phyloP scores from a whole-genome alignment of 2,888 invertebrate genomes.

The Standfussiana lucernea region DNA sequence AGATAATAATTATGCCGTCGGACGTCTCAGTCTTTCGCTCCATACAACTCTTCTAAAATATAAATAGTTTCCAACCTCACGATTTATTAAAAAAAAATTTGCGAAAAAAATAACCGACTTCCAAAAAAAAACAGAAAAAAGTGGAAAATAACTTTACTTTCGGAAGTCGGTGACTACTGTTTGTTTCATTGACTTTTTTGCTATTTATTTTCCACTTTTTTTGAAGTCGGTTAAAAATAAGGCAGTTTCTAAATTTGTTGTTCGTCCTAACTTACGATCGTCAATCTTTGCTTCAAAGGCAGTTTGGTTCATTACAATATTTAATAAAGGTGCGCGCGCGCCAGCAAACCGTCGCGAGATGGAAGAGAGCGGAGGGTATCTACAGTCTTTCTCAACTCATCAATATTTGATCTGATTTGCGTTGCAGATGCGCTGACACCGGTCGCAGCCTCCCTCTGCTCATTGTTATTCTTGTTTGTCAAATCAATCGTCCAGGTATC shows the following conservation, averaged over 20 bases:
- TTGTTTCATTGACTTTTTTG: no score
- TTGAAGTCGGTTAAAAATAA: no score
- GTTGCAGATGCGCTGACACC: constrained; percentile 77
- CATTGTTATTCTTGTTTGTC: constrained; percentile 74
- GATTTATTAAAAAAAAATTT: no score
- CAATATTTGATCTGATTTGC: constrained; percentile 84
- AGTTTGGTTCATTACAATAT: constrained; percentile 6
- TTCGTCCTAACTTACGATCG: neutral
- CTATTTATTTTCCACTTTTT: no score
- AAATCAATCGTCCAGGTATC: constrained; percentile 49
- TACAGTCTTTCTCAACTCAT: constrained; percentile 78
- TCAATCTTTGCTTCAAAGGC: neutral
- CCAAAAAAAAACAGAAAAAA: no score
- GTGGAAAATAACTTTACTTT: no score
- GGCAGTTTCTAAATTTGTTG: neutral
- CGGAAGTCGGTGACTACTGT: no score
- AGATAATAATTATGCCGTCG: neutral
- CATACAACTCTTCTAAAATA: neutral
- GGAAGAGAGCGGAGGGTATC: neutral
- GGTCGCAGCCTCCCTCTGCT: constrained; percentile 51
- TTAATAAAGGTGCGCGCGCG: neutral
- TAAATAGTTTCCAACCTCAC: neutral
- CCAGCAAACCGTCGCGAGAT: neutral
- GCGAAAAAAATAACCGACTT: no score
- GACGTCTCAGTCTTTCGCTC: neutral